phyloP scores from a whole-genome alignment of 2,888 invertebrate species.

The Anarsia innoxiella region DNA sequence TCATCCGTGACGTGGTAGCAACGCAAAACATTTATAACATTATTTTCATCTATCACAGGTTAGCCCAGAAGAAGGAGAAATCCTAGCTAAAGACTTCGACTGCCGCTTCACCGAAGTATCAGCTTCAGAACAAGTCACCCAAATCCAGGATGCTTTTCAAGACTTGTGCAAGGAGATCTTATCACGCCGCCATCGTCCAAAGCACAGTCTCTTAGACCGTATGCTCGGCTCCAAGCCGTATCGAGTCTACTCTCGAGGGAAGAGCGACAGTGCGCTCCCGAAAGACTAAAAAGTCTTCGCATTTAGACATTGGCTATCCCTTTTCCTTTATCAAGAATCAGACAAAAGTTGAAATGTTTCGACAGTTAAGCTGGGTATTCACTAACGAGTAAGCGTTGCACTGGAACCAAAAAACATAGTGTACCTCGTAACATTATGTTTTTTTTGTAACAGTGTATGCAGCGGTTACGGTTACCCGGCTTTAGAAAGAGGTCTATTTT shows the following conservation, averaged over 20 bases:
- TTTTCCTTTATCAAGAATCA: too few relatives aligned
- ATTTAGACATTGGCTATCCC: too few relatives aligned
- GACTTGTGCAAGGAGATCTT: conserved; percentile 88
- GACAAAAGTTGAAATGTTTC: too few relatives aligned
- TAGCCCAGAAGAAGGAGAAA: conserved; percentile 90
- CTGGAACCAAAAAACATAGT: too few relatives aligned
- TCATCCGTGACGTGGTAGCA: too few relatives aligned
- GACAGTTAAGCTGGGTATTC: too few relatives aligned
- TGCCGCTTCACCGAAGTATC: conserved; percentile 92
- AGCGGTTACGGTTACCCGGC: too few relatives aligned
- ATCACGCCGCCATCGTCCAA: conserved; percentile 85
- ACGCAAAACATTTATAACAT: too few relatives aligned
- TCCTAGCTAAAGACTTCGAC: conserved; percentile 90
- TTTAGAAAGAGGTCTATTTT: too few relatives aligned
- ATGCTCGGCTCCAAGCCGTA: conserved; percentile 86
- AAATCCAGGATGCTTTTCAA: conserved; percentile 89
- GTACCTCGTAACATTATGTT: too few relatives aligned
- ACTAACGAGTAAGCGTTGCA: too few relatives aligned
- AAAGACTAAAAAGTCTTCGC: conserved; percentile 86
- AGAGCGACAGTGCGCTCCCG: conserved; percentile 91
- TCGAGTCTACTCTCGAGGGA: conserved; percentile 86
- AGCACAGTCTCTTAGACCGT: conserved; percentile 87
- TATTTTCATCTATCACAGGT: conserved; percentile 76
- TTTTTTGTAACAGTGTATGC: too few relatives aligned
- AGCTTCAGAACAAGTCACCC: conserved; percentile 90